Base-by-base conservation (phyloP, 2,888 invertebrate species). In the Didymodactylos carnosus region DNA sequence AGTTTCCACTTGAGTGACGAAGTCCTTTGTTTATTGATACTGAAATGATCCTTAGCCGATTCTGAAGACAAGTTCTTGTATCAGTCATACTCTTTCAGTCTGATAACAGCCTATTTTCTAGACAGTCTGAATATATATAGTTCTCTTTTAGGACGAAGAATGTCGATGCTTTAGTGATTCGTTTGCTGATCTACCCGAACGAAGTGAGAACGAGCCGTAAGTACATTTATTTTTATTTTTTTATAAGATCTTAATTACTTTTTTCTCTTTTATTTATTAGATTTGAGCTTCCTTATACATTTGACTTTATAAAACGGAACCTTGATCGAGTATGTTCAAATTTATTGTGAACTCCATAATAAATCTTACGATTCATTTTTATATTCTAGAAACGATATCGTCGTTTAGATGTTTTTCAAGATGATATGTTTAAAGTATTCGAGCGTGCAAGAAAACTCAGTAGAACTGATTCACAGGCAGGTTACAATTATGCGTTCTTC, bases 131-230 rank as follows among this genome's bases (percentile, higher is more conserved):
- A n/a, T n/a, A n/a, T n/a, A n/a, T n/a, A n/a, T n/a, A n/a, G n/a
- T 40, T 23, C 76, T 62, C 41, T 77, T 75, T 35, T 76, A 84
- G 84, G 95, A 97, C 81, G 91, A 92, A 79, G 94, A 95, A 83
- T 95, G 95, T 69, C 88, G 95, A 75, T 95, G 94, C 81, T 94
- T 90, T 83, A 92, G 93, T 1, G 95, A 97, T 85, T 93, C 94
- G 4, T 89, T 97, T 88, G 90, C 91, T 0, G 97, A 97, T 81
- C 83, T 94, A 35, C 90, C 92, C 0, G 93, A 94, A 79, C 90
- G 91, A 81, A 92, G 92, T 81, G 90, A 89, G 77, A 78, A 87
- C 35, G 39, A 77, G 29, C 70, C 41, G 41, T 70, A 70, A 70
- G 7, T 10, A 25, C 13, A 88, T n/a, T n/a, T n/a, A 88, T 78